These are phyloP conservation scores for Dysidea cf. avara DNA, from an alignment of 37 sponge, comb jelly and placozoan species.

Conservation along the genomic window DNA sequence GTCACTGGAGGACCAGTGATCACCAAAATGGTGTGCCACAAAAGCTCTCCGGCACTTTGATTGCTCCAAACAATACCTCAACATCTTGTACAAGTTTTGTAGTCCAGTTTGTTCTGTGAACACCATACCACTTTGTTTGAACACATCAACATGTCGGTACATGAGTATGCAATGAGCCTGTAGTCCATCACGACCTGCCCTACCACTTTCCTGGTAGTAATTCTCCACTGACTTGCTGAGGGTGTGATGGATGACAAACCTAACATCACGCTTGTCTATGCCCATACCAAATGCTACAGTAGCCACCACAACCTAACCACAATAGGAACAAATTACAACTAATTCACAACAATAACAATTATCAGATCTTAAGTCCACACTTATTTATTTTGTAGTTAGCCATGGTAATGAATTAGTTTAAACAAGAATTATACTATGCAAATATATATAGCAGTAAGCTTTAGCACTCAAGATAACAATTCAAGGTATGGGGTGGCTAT, in stretches of 20 bases:
- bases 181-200: conserved; percentile 92
- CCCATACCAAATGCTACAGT: conserved; percentile 95
- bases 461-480: neutral
- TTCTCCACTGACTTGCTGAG: conserved; percentile 94
- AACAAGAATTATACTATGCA: too few species aligned
- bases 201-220: conserved; percentile 98
- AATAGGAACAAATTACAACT: conserved; percentile 26
- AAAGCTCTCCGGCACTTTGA: conserved; percentile 68
- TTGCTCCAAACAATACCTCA: conserved; percentile 69
- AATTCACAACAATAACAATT: too few species aligned
- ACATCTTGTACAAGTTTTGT: conserved; percentile 70
- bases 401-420: too few species aligned
- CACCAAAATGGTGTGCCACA: conserved; percentile 81
- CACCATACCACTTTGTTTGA: conserved; percentile 78
- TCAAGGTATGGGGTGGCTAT: neutral
- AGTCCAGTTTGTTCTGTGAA: conserved; percentile 75
- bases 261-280: conserved; percentile 87
- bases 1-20: conserved; percentile 59
- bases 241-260: conserved; percentile 94
- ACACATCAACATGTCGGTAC: conserved; percentile 65
- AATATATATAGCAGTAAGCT: neutral
- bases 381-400: too few species aligned
- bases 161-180: conserved; percentile 84
- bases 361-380: too few species aligned
- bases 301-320: conserved; percentile 56